phyloP scores from a whole-genome alignment of 2,113 vertebrate genomes.

The Periophthalmodon schlosseri region DNA sequence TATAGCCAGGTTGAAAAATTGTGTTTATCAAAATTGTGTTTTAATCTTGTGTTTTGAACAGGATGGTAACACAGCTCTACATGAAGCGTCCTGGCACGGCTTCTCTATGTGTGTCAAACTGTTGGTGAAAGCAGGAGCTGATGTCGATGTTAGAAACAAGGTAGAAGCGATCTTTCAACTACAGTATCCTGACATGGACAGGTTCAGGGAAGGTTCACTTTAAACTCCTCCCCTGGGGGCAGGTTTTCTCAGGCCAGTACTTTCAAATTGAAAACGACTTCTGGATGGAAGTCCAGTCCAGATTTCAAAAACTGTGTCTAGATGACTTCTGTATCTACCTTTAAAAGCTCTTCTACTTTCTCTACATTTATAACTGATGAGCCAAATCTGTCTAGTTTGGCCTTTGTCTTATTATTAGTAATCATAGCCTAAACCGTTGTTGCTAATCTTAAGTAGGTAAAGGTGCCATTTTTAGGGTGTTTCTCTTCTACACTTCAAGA shows the following conservation, averaged over 20 bases:
- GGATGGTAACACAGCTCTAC: conserved; percentile 90
- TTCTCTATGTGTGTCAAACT: conserved; percentile 89
- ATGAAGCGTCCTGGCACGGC: conserved; percentile 90
- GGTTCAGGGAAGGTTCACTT: no score
- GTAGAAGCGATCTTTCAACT: conserved; percentile 52
- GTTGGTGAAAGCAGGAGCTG: conserved; percentile 87
- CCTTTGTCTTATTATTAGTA: neutral
- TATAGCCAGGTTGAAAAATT: neutral
- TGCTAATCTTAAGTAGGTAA: no score
- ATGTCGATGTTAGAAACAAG: conserved; percentile 88
- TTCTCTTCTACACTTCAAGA: neutral
- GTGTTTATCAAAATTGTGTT: neutral
- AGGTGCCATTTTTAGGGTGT: no score
- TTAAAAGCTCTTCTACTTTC: no score
- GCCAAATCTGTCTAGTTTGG: neutral
- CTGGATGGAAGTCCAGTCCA: no score
- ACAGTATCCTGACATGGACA: no score
- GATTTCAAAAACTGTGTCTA: no score
- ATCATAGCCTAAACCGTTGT: no score
- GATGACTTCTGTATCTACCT: no score
- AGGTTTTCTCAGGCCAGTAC: no score
- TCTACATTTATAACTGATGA: neutral
- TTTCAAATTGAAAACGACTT: no score
- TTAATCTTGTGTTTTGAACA: conserved; percentile 43
- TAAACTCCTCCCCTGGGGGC: no score